A percentile compares a stretch with the other conserved stretches of the same genome.
These are phyloP conservation scores for Leptosomus discolor DNA, from an alignment of 2,113 vertebrate species.

Conservation along the genomic window DNA sequence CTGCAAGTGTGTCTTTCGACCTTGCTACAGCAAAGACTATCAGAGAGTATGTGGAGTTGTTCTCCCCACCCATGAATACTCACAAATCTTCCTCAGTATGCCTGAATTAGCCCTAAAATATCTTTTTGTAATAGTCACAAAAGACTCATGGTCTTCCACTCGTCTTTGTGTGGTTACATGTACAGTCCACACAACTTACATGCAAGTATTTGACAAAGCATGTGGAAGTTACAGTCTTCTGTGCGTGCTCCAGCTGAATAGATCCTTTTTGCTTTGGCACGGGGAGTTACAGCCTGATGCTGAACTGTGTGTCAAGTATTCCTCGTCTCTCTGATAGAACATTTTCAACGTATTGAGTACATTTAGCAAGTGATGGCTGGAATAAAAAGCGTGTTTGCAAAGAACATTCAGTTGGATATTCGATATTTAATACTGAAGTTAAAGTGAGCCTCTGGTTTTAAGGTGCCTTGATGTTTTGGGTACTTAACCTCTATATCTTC, in stretches of 20 bases:
- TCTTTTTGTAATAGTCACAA: background rate
- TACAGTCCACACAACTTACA: background rate
- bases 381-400: background rate
- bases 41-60: background rate
- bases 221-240: background rate
- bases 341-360: background rate
- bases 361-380: background rate
- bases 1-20: background rate
- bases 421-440: background rate
- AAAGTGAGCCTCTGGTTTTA: background rate
- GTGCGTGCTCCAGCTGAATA: background rate
- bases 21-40: background rate
- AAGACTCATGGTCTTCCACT: background rate
- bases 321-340: background rate
- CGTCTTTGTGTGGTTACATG: background rate
- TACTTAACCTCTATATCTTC: background rate
- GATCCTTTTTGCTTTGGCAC: background rate
- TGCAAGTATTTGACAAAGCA: background rate
- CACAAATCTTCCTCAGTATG: background rate
- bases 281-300: background rate
- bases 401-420: background rate
- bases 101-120: background rate
- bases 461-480: background rate
- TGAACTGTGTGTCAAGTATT: background rate
- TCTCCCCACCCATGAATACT: background rate